Evolutionary conservation across 2,888 invertebrate species (phyloP).

Genomic region (Metellina segmentata): DNA sequence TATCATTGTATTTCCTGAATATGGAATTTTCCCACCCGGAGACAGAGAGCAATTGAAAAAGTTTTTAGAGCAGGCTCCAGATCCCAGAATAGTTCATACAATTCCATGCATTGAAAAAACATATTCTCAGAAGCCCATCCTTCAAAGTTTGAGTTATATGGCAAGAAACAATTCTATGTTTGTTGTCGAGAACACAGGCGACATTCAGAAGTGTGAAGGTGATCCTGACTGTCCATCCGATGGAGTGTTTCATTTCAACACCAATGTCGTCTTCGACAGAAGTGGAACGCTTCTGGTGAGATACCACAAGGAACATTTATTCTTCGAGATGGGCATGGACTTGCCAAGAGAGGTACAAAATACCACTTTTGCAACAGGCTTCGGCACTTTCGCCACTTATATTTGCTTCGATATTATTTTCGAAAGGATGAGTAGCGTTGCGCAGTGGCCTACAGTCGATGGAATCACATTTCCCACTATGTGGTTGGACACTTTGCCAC

Average conservation of each 20-base stretch:
- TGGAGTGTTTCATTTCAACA: slow-evolving; percentile 82
- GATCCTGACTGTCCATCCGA: slow-evolving; percentile 83
- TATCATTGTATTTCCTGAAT: slow-evolving; percentile 80
- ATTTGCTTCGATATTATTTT: slow-evolving; percentile 92
- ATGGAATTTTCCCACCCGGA: slow-evolving; percentile 78
- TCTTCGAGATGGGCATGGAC: slow-evolving; percentile 79
- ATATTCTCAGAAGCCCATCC: slow-evolving; percentile 76
- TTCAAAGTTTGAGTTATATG: slow-evolving; percentile 82
- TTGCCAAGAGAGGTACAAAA: slow-evolving; percentile 78
- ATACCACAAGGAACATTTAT: slow-evolving; percentile 82
- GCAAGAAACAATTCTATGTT: slow-evolving; percentile 85
- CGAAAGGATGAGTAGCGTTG: slow-evolving; percentile 85
- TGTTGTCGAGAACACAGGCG: slow-evolving; percentile 87
- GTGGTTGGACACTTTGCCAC: slow-evolving; percentile 94
- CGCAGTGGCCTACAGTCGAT: slow-evolving; percentile 81
- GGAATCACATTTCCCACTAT: slow-evolving; percentile 87
- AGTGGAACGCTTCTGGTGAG: slow-evolving; percentile 87
- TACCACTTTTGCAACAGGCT: slow-evolving; percentile 79
- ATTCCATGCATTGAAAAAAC: slow-evolving; percentile 77
- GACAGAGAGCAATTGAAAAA: slow-evolving; percentile 36
- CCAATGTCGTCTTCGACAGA: slow-evolving; percentile 89
- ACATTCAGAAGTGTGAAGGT: slow-evolving; percentile 84
- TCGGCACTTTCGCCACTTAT: slow-evolving; percentile 87
- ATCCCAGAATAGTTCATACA: slow-evolving; percentile 31
- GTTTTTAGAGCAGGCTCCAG: slow-evolving; percentile 65